These are phyloP conservation scores for Zaprionus davidi DNA, from an alignment of 1,140 invertebrate species.

Conservation along the genomic window DNA sequence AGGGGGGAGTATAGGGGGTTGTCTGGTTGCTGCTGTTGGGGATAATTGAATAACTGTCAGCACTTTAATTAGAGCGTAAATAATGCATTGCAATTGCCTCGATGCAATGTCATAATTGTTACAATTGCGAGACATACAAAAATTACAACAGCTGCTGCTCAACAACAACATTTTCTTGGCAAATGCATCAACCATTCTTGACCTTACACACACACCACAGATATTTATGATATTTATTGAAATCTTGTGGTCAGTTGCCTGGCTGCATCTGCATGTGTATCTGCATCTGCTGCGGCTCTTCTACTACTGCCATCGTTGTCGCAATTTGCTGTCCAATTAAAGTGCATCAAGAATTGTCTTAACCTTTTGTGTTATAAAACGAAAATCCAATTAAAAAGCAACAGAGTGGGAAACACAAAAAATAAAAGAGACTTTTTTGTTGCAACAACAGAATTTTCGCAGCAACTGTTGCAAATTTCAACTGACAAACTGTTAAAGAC, in stretches of 20 bases:
- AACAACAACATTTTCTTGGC: slow-evolving; percentile 37
- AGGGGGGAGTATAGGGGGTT: not conserved
- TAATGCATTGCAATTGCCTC: slow-evolving; percentile 64
- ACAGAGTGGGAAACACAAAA: slow-evolving; percentile 18
- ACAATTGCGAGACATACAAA: slow-evolving; percentile 21
- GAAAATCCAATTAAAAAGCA: slow-evolving; percentile 15
- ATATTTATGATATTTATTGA: slow-evolving; percentile 66
- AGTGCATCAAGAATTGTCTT: slow-evolving; percentile 45
- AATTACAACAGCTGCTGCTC: slow-evolving; percentile 22
- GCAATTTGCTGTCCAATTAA: slow-evolving; percentile 74
- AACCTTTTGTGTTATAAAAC: slow-evolving; percentile 34
- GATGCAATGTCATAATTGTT: slow-evolving; percentile 72
- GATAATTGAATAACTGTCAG: slow-evolving; percentile 81
- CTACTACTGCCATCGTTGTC: slow-evolving; percentile 23
- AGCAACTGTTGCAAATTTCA: slow-evolving; percentile 25
- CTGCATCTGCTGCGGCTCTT: slow-evolving; percentile 31
- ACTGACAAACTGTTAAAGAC: slow-evolving; percentile 5
- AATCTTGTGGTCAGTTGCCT: slow-evolving; percentile 68
- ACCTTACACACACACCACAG: slow-evolving; percentile 30
- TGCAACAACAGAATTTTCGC: too few relatives aligned
- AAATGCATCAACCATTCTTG: slow-evolving; percentile 32
- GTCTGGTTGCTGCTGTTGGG: slow-evolving; percentile 22
- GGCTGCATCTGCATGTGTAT: slow-evolving; percentile 44
- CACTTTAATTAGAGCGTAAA: slow-evolving; percentile 81
- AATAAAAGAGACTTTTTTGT: slow-evolving; percentile 6